Base-by-base conservation (phyloP, 1,140 invertebrate genomes). In the Papilio aristodemus region DNA sequence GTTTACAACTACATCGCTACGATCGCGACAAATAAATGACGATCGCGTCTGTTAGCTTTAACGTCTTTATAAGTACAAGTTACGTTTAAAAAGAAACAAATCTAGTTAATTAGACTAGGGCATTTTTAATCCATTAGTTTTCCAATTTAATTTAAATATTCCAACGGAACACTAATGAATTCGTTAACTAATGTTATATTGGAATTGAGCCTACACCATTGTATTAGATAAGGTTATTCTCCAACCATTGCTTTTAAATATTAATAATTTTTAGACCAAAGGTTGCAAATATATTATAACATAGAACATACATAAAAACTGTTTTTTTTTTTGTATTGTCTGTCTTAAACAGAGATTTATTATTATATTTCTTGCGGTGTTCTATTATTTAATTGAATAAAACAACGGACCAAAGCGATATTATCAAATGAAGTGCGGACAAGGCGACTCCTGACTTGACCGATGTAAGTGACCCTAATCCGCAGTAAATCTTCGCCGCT, bases 391-490 rank as follows among this genome's bases (percentile, higher is more conserved):
- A 84, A 84, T 83, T 87, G 82, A 85, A 87, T 87, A 72, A 74
- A 73, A 73, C 74, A 71, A 67, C 68, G 75, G 67, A 71, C 14
- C 70, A 62, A 60, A 36, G 75, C 75, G 83, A 86, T 83, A 86
- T 79, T 80, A 85, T 83, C 81, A 87, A 89, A 87, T 87, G 81
- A 86, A 86, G 80, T 85, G 77, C 81, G 80, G 80, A 87, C 81
- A 85, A 76, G 77, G 76, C 79, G 82, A 86, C 84, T 87, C 79
- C 83, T 85, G 86, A 83, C 84, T 85, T 83, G 83, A 84, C 78
- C 85, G 81, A 85, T 87, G 87, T 85, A 88, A 86, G 85, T 91
- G 89, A 89, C 89, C 87, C 87, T 86, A 91, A 89, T 88, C 87
- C 89, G 85, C 83, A 81, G 87, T 91, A 89, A 91, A 91, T 91